These are phyloP conservation scores for Rhabdomys pumilio DNA, from an alignment of 2,797 vertebrate species.

Conservation along the genomic window DNA sequence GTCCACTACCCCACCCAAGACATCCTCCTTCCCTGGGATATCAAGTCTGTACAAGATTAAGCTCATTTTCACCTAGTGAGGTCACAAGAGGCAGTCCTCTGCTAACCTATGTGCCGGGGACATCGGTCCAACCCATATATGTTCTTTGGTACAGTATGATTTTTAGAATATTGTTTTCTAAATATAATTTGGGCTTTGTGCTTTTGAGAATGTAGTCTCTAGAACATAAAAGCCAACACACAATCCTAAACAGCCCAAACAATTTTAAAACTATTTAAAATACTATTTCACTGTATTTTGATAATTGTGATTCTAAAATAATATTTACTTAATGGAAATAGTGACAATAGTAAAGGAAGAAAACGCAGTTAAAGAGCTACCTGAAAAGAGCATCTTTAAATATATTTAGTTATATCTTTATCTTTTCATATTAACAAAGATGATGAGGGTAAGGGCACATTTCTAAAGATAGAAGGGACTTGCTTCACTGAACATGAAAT, in stretches of 20 bases:
- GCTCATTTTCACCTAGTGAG: too few species aligned
- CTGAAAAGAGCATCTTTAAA: slow-evolving; percentile 29
- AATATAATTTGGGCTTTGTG: slow-evolving; percentile 12
- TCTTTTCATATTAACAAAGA: slow-evolving; percentile 60
- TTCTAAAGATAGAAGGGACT: not conserved
- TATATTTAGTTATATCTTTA: slow-evolving; percentile 53
- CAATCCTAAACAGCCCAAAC: not conserved
- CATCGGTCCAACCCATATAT: not conserved
- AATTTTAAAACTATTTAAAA: slow-evolving; percentile 61
- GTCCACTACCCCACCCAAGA: not conserved
- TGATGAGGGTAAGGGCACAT: not conserved
- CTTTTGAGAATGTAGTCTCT: slow-evolving; percentile 45
- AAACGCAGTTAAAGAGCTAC: not conserved
- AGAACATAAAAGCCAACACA: not conserved
- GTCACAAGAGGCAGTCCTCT: not conserved
- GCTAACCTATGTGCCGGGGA: not conserved
- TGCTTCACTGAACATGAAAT: not conserved
- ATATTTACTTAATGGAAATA: slow-evolving; percentile 6
- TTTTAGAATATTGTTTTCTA: slow-evolving; percentile 36
- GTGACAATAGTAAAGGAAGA: not conserved
- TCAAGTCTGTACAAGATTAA: not conserved
- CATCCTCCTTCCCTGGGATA: not conserved
- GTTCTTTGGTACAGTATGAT: not conserved
- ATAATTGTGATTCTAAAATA: not conserved
- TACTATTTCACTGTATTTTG: not conserved